A percentile compares a stretch with the other conserved stretches of the same genome.
Conservation (phyloP, 2,113 vertebrate genomes). For the Alligator mississippiensis region DNA sequence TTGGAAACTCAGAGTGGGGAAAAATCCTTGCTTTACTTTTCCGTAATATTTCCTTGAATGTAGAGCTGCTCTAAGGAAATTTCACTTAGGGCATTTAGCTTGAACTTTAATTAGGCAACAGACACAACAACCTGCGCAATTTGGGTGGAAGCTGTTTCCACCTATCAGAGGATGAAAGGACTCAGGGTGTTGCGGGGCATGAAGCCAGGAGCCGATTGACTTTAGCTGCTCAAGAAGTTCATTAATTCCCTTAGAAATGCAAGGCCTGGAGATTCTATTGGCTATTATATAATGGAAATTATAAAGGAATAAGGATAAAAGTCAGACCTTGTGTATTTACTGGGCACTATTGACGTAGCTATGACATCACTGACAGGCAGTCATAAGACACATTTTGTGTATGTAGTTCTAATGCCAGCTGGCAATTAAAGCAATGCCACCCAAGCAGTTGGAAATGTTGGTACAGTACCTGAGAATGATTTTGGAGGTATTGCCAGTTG, state of each 20-base stretch:
- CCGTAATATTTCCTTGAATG: conserved; percentile 10
- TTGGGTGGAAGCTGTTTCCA: conserved; percentile 1
- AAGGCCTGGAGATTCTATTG: conserved; percentile 18
- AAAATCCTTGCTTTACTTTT: background rate
- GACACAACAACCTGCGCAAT: background rate
- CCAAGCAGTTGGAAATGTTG: conserved; percentile 10
- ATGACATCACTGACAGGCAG: background rate
- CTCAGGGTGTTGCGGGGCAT: background rate
- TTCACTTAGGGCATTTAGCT: conserved; percentile 10
- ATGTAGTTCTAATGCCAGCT: background rate
- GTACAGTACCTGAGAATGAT: background rate
- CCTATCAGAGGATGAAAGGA: background rate
- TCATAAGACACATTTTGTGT: conserved; percentile 41
- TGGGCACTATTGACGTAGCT: conserved; percentile 27
- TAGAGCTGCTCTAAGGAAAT: background rate
- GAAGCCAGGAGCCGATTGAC: conserved; percentile 31
- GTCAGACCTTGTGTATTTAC: conserved; percentile 35
- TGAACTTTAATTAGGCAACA: conserved; percentile 24
- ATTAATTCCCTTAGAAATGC: conserved; percentile 53
- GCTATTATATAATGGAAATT: conserved; percentile 38
- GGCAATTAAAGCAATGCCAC: conserved; percentile 10
- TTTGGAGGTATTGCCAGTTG: background rate
- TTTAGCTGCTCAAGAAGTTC: conserved; percentile 36
- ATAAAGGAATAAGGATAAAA: conserved; percentile 30
- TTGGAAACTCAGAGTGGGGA: background rate